phyloP scores from a whole-genome alignment of 2,113 vertebrate species.

The Paracanthobrama guichenoti region DNA sequence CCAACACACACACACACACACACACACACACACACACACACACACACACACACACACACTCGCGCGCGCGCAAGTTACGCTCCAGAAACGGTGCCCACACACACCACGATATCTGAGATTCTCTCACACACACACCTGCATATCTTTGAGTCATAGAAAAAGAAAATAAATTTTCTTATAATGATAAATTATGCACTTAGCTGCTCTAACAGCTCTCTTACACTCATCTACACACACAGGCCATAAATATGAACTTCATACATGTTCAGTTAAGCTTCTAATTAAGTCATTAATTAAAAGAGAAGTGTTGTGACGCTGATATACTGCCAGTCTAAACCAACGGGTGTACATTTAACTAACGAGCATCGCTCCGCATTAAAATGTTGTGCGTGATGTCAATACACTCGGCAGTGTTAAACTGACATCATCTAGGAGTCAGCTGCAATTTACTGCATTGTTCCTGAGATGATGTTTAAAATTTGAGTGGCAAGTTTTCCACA shows the following conservation, averaged over 20 bases:
- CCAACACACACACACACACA: constrained; percentile 38
- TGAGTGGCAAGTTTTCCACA: neutral
- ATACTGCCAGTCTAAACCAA: constrained; percentile 48
- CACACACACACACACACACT: constrained; percentile 36
- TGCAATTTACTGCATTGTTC: constrained; percentile 14
- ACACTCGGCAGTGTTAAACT: neutral
- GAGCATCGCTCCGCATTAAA: constrained; percentile 14
- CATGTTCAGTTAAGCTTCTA: constrained; percentile 63
- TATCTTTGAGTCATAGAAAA: neutral
- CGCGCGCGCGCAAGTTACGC: constrained; percentile 18
- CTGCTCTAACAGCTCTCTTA: constrained; percentile 12
- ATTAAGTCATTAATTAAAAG: constrained; percentile 63
- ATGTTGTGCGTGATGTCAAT: neutral
- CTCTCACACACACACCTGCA: neutral
- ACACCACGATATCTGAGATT: constrained; percentile 6
- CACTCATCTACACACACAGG: constrained; percentile 22
- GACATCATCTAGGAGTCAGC: neutral
- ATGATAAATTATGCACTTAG: constrained; percentile 29
- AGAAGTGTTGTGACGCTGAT: constrained; percentile 52
- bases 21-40: constrained; percentile 42
- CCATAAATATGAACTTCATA: constrained; percentile 61
- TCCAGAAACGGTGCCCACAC: constrained; percentile 42
- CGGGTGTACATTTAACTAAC: constrained; percentile 56
- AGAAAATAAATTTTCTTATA: constrained; percentile 1
- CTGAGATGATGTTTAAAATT: neutral